These are phyloP conservation scores for Myopa tessellatipennis DNA, from an alignment of 2,888 invertebrate genomes.

Conservation along the genomic window DNA sequence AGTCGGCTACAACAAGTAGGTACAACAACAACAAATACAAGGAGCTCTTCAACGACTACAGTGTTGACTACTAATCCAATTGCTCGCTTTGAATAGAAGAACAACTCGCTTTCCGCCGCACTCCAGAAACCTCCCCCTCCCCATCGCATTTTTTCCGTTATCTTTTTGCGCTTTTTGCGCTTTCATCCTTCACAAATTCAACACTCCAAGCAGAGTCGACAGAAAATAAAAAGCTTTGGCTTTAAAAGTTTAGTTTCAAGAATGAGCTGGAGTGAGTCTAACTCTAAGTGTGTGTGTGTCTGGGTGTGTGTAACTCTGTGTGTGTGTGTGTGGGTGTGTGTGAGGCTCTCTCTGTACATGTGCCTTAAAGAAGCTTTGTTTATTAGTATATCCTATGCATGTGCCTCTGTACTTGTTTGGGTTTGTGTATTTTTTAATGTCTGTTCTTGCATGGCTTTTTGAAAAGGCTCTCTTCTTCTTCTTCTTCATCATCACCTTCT, in stretches of 20 bases:
- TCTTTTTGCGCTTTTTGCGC: constrained; percentile 1
- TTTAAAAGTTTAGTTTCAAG: background rate
- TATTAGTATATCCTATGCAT: background rate
- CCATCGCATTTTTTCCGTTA: no score
- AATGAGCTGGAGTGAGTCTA: background rate
- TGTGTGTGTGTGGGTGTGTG: background rate
- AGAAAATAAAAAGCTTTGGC: constrained; percentile 3
- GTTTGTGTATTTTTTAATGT: background rate
- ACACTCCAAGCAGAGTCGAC: background rate
- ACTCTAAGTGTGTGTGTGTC: background rate
- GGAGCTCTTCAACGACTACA: background rate
- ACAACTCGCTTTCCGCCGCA: background rate
- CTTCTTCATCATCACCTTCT: background rate
- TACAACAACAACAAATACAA: background rate
- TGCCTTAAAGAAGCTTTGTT: no score
- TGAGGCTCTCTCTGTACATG: background rate
- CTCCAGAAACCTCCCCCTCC: background rate
- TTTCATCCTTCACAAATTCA: background rate
- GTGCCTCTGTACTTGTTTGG: background rate
- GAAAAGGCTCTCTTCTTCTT: background rate
- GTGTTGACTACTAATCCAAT: constrained; percentile 29
- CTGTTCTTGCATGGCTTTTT: background rate
- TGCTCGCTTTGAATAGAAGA: background rate
- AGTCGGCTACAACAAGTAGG: background rate
- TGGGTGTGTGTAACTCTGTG: background rate